A percentile compares a stretch with the other conserved stretches of the same genome.
phyloP scores from a whole-genome alignment of 2,888 invertebrate species.

The Conistra vaccinii region DNA sequence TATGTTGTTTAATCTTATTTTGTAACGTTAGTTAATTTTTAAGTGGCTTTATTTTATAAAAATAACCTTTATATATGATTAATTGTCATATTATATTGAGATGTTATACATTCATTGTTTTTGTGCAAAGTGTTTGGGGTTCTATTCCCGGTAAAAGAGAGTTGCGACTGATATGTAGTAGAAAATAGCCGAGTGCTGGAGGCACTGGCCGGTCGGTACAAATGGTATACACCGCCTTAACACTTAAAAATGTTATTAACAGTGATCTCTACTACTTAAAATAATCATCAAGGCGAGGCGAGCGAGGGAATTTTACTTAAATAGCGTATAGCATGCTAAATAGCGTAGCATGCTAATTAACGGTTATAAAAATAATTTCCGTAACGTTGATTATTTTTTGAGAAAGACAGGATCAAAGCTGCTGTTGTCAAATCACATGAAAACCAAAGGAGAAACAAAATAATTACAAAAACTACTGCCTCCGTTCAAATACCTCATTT shows the following conservation, averaged over 20 bases:
- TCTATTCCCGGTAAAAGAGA: conserved; percentile 85
- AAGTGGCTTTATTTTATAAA: conserved; percentile 89
- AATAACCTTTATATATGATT: conserved; percentile 85
- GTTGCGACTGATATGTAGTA: conserved; percentile 89
- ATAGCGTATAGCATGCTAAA: conserved; percentile 34
- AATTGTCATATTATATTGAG: conserved; percentile 88
- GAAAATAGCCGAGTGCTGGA: conserved; percentile 80
- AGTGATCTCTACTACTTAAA: conserved; percentile 79
- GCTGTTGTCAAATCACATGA: conserved; percentile 66
- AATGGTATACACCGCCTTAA: conserved; percentile 90
- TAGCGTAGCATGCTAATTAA: conserved; percentile 24
- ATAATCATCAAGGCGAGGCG: conserved; percentile 66
- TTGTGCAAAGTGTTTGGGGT: conserved; percentile 89
- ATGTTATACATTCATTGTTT: conserved; percentile 90
- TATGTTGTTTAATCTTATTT: conserved; percentile 91
- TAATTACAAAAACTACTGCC: conserved; percentile 67
- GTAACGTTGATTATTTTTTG: conserved; percentile 70
- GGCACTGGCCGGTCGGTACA: conserved; percentile 87
- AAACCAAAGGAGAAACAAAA: conserved; percentile 47
- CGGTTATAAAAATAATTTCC: conserved; percentile 35
- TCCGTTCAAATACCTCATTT: conserved; percentile 81
- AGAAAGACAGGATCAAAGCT: conserved; percentile 55
- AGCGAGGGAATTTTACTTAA: conserved; percentile 55
- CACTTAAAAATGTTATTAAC: conserved; percentile 86
- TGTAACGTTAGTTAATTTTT: conserved; percentile 90